Evolutionary conservation across 2,797 vertebrate genomes (phyloP).

Genomic region (Eurystomus glaucurus): DNA sequence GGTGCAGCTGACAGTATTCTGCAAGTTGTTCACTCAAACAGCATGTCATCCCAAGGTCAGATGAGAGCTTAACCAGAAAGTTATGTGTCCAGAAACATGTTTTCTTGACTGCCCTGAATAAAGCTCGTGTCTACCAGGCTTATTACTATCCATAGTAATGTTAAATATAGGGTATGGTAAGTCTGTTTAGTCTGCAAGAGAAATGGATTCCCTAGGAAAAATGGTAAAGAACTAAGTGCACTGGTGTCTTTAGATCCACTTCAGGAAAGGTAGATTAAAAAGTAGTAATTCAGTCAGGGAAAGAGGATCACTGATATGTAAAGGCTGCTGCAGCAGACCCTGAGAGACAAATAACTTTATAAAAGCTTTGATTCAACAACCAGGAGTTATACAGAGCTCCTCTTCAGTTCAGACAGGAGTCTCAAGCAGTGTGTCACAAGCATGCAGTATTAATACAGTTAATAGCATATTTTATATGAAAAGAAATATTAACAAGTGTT

Average conservation of each 20-base stretch:
- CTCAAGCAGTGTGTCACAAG: not conserved
- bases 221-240: not conserved
- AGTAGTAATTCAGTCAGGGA: not conserved
- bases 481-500: rapidly evolving
- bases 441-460: not conserved
- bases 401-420: not conserved
- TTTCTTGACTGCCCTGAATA: not conserved
- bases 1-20: conserved; percentile 39
- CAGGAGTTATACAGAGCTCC: not conserved
- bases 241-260: not conserved
- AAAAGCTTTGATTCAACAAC: not conserved
- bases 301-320: not conserved
- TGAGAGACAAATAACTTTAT: not conserved
- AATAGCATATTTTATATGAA: not conserved
- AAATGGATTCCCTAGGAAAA: not conserved
- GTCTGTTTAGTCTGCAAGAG: not conserved
- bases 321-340: not conserved
- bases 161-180: not conserved
- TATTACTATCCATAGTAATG: not conserved
- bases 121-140: not conserved
- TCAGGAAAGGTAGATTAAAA: not conserved
- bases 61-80: conserved; percentile 29
- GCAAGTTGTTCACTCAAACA: conserved; percentile 36
- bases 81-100: not conserved
- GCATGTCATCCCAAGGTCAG: conserved; percentile 15